Evolutionary conservation across 2,888 invertebrate genomes (phyloP).

Genomic region (Seladonia tumulorum): DNA sequence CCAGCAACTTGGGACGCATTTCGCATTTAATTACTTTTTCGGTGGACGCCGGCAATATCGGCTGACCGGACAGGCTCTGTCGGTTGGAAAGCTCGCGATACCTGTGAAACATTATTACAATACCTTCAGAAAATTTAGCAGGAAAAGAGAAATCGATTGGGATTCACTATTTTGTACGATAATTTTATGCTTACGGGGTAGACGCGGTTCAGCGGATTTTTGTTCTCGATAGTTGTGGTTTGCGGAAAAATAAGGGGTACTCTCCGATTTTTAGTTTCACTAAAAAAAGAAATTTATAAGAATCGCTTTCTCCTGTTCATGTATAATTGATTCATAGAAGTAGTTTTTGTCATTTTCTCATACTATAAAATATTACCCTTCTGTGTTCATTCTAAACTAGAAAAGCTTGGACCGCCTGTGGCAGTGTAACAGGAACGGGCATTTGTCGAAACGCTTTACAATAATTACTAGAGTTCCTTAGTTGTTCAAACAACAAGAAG

Average conservation of each 20-base stretch:
- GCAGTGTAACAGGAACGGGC: neutral
- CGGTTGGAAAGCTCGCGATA: neutral
- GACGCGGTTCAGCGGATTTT: neutral
- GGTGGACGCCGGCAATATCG: neutral
- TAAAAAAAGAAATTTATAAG: too few species aligned
- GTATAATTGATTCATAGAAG: too few species aligned
- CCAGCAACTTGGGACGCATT: neutral
- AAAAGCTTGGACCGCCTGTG: too few species aligned
- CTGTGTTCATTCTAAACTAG: too few species aligned
- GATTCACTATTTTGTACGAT: neutral
- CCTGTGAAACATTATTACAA: neutral
- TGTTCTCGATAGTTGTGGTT: too few species aligned
- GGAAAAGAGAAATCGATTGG: neutral
- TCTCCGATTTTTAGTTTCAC: too few species aligned
- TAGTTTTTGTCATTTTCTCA: too few species aligned
- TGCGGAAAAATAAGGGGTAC: too few species aligned
- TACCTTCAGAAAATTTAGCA: neutral
- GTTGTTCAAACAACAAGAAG: neutral
- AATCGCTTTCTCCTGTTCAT: too few species aligned
- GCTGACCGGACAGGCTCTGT: neutral
- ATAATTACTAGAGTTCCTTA: neutral
- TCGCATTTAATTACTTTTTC: slow-evolving; percentile 18
- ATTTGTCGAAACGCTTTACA: neutral
- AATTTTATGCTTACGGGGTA: neutral
- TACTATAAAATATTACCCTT: too few species aligned